Percentiles rank a stretch among this genome's conserved stretches.
These are phyloP conservation scores for Caenorhabditis brenneri DNA, from an alignment of 1,140 invertebrate species.

Conservation along the genomic window DNA sequence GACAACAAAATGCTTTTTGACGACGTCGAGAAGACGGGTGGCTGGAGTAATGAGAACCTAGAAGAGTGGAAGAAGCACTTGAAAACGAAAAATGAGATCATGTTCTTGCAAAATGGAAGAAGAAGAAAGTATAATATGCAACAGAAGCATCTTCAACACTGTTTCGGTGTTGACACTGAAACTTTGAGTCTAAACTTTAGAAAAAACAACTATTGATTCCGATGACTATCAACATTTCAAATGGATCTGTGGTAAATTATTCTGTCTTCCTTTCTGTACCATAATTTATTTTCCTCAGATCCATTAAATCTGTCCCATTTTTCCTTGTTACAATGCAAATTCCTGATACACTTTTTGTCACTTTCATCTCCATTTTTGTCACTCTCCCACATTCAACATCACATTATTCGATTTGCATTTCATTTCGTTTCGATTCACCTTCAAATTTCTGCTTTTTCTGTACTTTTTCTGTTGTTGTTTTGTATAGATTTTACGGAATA, in stretches of 20 bases:
- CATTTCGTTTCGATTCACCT: constrained; percentile 34
- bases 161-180: no score
- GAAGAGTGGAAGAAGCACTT: constrained; percentile 23
- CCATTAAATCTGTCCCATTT: neutral
- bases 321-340: neutral
- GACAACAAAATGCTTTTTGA: constrained; percentile 30
- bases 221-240: no score
- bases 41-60: constrained; percentile 23
- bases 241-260: no score
- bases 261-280: no score
- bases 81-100: constrained; percentile 25
- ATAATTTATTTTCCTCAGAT: neutral
- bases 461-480: neutral
- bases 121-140: no score
- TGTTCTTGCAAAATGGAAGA: neutral
- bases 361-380: neutral
- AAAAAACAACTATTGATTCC: no score
- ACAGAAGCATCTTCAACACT: no score
- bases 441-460: neutral
- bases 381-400: neutral
- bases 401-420: constrained; percentile 32
- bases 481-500: neutral
- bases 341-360: constrained; percentile 16
- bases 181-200: no score
- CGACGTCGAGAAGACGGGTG: neutral